Evolutionary conservation across 2,113 vertebrate genomes (phyloP).

Genomic region (Tetrao urogallus): DNA sequence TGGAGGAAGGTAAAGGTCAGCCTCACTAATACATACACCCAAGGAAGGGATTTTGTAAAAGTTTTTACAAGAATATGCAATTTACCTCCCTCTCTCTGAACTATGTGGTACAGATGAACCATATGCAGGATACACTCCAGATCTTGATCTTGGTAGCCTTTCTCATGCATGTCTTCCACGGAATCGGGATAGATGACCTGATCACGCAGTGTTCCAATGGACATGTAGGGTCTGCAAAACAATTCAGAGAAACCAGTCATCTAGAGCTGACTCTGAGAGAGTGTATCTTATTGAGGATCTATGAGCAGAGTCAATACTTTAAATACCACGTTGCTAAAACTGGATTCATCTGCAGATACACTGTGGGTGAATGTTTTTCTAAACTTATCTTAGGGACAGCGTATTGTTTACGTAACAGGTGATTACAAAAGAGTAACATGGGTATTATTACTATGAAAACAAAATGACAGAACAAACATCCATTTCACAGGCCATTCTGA

Average conservation of each 20-base stretch:
- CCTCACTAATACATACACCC: fast-evolving
- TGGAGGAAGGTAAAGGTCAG: background rate
- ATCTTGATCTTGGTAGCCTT: constrained; percentile 88
- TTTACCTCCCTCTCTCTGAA: constrained; percentile 96
- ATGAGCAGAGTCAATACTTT: background rate
- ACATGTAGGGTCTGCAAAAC: constrained; percentile 93
- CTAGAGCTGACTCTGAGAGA: background rate
- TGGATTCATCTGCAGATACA: constrained; percentile 16
- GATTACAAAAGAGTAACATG: constrained; percentile 9
- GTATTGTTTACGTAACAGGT: constrained; percentile 19
- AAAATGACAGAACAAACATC: background rate
- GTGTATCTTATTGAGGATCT: background rate
- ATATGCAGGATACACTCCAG: constrained; percentile 90
- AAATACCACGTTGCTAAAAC: constrained; percentile 19
- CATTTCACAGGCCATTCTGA: background rate
- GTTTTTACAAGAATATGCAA: background rate
- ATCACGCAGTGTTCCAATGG: constrained; percentile 92
- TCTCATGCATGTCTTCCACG: constrained; percentile 89
- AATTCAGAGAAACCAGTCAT: background rate
- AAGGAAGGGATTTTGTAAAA: background rate
- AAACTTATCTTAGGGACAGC: background rate
- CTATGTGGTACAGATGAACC: constrained; percentile 95
- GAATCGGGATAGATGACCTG: constrained; percentile 98
- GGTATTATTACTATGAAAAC: background rate
- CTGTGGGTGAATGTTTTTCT: background rate